phyloP scores from a whole-genome alignment of 2,888 invertebrate genomes.

The Camptogramma bilineatum region DNA sequence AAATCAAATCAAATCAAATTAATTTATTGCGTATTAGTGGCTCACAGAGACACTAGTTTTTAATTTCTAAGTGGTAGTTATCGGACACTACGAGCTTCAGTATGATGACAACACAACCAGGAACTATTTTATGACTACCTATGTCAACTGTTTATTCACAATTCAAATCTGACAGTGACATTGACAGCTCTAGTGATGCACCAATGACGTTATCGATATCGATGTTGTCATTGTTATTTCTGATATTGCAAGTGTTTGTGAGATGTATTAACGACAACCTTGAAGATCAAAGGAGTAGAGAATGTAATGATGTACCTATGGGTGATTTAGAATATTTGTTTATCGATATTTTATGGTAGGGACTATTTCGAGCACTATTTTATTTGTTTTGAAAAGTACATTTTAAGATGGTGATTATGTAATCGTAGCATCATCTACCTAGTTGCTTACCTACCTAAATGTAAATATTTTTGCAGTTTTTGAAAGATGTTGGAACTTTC shows the following conservation, averaged over 20 bases:
- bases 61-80: too few relatives aligned
- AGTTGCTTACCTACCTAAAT: too few relatives aligned
- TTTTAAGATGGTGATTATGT: too few relatives aligned
- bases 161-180: constrained; percentile 11
- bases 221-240: constrained; percentile 3
- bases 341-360: background rate
- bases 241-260: constrained; percentile 7
- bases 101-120: too few relatives aligned
- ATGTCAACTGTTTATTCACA: background rate
- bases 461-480: too few relatives aligned
- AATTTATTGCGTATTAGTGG: too few relatives aligned
- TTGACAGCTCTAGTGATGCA: constrained; percentile 12
- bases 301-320: constrained; percentile 1
- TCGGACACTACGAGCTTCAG: too few relatives aligned
- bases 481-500: too few relatives aligned
- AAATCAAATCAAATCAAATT: too few relatives aligned
- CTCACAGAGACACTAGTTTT: too few relatives aligned
- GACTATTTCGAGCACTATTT: background rate
- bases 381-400: background rate
- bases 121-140: too few relatives aligned
- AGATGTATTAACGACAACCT: constrained; percentile 15
- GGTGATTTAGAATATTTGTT: background rate
- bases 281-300: constrained; percentile 25
- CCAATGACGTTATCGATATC: constrained; percentile 14
- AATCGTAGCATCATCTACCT: too few relatives aligned